Evolutionary conservation across 2,113 vertebrate genomes (phyloP).

Genomic region (Herpetotheres cachinnans): DNA sequence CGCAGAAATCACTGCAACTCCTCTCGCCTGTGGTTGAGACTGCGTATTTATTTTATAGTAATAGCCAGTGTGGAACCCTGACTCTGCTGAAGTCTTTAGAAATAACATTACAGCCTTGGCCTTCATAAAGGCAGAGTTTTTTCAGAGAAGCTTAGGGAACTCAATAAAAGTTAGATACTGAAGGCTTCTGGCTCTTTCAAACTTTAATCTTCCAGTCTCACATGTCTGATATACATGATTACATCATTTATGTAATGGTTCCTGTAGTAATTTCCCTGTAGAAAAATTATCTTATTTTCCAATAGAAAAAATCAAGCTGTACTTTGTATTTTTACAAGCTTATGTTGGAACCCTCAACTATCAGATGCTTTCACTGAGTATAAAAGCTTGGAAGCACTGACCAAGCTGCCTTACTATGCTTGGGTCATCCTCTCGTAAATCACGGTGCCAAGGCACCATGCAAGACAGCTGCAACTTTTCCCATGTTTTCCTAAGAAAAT

Average conservation of each 20-base stretch:
- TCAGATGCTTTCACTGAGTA: background rate
- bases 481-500: background rate
- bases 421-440: background rate
- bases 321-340: background rate
- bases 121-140: background rate
- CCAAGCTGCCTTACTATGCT: background rate
- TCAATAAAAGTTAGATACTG: background rate
- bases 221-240: background rate
- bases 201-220: background rate
- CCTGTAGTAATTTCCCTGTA: background rate
- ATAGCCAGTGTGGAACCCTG: background rate
- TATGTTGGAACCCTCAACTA: background rate
- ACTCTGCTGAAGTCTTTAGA: background rate
- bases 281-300: background rate
- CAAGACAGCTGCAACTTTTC: background rate
- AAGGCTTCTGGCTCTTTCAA: background rate
- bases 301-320: background rate
- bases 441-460: accelerated
- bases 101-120: background rate
- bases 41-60: background rate
- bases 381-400: background rate
- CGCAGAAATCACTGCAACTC: background rate
- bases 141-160: background rate
- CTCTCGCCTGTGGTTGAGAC: background rate
- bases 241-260: background rate